Percentiles rank a stretch among this genome's conserved stretches.
These are phyloP conservation scores for Olivierus martensii DNA, from an alignment of 1,140 invertebrate genomes.

Conservation along the genomic window DNA sequence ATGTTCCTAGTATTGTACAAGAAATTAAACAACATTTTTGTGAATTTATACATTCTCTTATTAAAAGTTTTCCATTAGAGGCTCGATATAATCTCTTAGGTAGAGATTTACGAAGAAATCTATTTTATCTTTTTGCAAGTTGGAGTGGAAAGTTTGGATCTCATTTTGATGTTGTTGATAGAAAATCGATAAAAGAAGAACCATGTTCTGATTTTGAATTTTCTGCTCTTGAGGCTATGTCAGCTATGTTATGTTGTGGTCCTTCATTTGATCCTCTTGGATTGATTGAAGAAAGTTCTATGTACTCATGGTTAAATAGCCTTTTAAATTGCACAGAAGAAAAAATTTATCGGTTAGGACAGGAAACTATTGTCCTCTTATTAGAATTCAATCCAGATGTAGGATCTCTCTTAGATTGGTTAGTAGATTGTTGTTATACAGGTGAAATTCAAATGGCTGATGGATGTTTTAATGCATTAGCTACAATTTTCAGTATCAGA, in stretches of 20 bases:
- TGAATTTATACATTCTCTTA: conserved; percentile 82
- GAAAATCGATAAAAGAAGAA: conserved; percentile 20
- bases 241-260: conserved; percentile 83
- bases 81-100: conserved; percentile 69
- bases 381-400: conserved; percentile 94
- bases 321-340: conserved; percentile 73
- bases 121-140: conserved; percentile 81
- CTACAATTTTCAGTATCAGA: conserved; percentile 86
- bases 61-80: conserved; percentile 84
- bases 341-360: conserved; percentile 75
- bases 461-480: conserved; percentile 86
- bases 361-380: conserved; percentile 84
- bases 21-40: conserved; percentile 88
- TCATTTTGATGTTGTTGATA: conserved; percentile 35
- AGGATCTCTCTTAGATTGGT: conserved; percentile 86
- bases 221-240: conserved; percentile 66
- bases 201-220: conserved; percentile 39
- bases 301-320: conserved; percentile 87
- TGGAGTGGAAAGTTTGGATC: conserved; percentile 78
- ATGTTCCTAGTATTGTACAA: conserved; percentile 48
- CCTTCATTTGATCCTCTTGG: conserved; percentile 75
- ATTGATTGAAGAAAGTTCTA: conserved; percentile 69
- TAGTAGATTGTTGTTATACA: conserved; percentile 93
- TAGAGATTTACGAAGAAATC: conserved; percentile 63
- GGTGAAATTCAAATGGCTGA: conserved; percentile 77